Evolutionary conservation across 2,113 vertebrate species (phyloP).

Genomic region (Muscicapa adusta): DNA sequence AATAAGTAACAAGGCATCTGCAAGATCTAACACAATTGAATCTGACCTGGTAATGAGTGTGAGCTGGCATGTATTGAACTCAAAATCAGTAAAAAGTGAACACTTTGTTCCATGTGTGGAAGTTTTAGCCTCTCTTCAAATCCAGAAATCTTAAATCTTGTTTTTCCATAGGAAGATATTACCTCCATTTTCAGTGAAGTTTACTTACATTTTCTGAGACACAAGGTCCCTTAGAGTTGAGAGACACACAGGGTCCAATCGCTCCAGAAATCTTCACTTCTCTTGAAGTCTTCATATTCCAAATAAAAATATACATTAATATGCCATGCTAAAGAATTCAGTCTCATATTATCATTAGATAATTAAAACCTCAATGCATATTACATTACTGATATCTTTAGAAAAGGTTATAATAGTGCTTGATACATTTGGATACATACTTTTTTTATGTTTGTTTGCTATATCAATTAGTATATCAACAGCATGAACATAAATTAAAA

Average conservation of each 20-base stretch:
- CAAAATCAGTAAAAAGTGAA: background rate
- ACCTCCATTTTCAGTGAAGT: background rate
- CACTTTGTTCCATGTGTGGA: background rate
- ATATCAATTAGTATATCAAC: background rate
- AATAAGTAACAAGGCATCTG: background rate
- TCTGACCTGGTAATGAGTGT: background rate
- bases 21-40: background rate
- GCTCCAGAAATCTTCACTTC: constrained; percentile 97
- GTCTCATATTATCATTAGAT: background rate
- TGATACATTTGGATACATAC: background rate
- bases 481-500: background rate
- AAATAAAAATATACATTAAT: constrained; percentile 20
- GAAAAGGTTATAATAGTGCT: background rate
- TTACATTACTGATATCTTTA: background rate
- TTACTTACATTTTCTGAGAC: constrained; percentile 94
- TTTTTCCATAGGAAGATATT: background rate
- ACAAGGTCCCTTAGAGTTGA: constrained; percentile 93
- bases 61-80: background rate
- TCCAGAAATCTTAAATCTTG: background rate
- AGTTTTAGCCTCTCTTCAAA: background rate
- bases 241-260: constrained; percentile 93
- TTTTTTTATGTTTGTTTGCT: background rate
- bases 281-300: constrained; percentile 85
- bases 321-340: background rate
- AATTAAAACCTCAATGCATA: background rate